A percentile compares a stretch with the other conserved stretches of the same genome.
Evolutionary conservation across 2,797 vertebrate species (phyloP).

Genomic region (Amblyraja radiata): DNA sequence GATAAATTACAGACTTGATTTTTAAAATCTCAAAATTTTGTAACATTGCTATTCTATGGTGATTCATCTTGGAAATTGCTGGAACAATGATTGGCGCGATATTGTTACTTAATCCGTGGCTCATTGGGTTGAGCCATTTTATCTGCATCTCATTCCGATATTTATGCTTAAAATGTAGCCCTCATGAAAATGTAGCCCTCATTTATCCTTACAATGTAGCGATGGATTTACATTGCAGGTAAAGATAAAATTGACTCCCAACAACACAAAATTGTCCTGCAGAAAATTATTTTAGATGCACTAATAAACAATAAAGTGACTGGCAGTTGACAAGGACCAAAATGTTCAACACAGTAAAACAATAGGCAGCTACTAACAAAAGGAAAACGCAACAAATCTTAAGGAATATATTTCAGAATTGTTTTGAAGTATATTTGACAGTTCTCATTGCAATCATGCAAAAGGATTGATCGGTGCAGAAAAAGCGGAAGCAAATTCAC

Average conservation of each 20-base stretch:
- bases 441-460: background rate
- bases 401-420: background rate
- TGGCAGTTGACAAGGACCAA: background rate
- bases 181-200: no score
- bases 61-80: background rate
- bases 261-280: background rate
- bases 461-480: slow-evolving; percentile 33
- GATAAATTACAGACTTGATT: no score
- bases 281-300: background rate
- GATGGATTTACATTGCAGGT: no score
- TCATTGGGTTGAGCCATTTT: background rate
- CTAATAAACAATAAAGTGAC: background rate
- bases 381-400: slow-evolving; percentile 24
- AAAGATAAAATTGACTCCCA: background rate
- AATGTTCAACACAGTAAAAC: background rate
- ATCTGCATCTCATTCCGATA: background rate
- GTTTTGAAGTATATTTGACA: background rate
- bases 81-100: background rate
- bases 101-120: background rate
- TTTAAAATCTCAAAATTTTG: no score
- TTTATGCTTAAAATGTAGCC: background rate
- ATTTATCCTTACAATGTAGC: background rate
- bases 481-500: background rate
- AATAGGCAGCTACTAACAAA: background rate
- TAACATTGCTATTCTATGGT: no score